phyloP scores from a whole-genome alignment of 2,113 vertebrate species.

The Paramormyrops kingsleyae region DNA sequence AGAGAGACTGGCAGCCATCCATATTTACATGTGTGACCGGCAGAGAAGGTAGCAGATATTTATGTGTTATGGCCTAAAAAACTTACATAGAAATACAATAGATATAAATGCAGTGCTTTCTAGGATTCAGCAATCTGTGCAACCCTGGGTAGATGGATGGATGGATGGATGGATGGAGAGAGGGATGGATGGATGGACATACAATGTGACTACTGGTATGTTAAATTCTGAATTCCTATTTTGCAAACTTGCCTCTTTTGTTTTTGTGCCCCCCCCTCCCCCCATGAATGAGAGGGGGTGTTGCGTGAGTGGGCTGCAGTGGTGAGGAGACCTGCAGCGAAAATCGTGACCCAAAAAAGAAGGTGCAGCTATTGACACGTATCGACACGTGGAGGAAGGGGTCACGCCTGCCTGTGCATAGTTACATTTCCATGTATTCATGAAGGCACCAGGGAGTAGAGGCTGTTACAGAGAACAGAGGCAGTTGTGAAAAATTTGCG shows the following conservation, averaged over 20 bases:
- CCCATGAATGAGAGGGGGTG: not conserved
- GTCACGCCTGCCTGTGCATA: constrained; percentile 34
- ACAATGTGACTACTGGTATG: not conserved
- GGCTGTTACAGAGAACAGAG: constrained; percentile 21
- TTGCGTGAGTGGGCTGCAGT: constrained; percentile 6
- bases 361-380: constrained; percentile 38
- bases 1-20: not conserved
- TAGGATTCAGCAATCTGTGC: not conserved
- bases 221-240: not conserved
- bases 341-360: constrained; percentile 35
- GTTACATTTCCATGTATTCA: constrained; percentile 43
- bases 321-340: constrained; percentile 17
- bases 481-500: not conserved
- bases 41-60: not conserved
- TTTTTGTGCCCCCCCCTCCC: not conserved
- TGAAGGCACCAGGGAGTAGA: constrained; percentile 41
- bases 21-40: not conserved
- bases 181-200: not conserved
- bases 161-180: not conserved
- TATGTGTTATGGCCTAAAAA: not conserved
- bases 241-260: not conserved
- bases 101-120: not conserved
- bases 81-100: not conserved
- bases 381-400: constrained; percentile 36
- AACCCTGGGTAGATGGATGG: not conserved